Percentiles rank a stretch among this genome's conserved stretches.
These are phyloP conservation scores for Notarius quadriscutis DNA, from an alignment of 2,113 vertebrate species.

Conservation along the genomic window DNA sequence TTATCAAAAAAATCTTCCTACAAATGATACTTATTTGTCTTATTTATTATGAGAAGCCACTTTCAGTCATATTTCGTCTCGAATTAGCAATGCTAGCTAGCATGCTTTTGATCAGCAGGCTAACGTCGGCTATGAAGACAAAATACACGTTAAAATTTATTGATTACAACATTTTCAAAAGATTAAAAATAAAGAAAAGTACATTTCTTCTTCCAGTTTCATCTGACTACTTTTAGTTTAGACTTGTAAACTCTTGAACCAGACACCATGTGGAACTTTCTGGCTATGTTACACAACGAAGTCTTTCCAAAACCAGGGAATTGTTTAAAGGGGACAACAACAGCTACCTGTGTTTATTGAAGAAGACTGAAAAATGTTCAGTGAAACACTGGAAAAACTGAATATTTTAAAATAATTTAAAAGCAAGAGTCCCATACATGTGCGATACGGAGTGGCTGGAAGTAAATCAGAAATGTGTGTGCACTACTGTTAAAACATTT, in stretches of 20 bases:
- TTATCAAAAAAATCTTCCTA: neutral
- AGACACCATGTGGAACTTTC: neutral
- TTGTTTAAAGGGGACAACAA: neutral
- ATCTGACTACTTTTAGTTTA: neutral
- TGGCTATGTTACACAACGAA: neutral
- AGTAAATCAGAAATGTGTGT: neutral
- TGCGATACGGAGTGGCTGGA: no score
- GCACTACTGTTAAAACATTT: neutral
- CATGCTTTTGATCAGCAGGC: neutral
- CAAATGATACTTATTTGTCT: neutral
- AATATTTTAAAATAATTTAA: neutral
- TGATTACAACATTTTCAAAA: no score
- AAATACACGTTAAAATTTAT: neutral
- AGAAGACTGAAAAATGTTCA: neutral
- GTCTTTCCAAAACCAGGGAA: neutral
- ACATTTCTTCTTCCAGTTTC: neutral
- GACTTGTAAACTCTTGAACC: neutral
- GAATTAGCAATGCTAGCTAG: neutral
- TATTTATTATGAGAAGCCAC: neutral
- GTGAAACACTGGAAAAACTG: neutral
- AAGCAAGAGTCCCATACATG: neutral
- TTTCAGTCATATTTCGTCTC: no score
- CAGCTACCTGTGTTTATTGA: neutral
- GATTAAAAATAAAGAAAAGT: neutral
- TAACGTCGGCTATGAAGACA: neutral